Percentiles rank a stretch among this genome's conserved stretches.
Evolutionary conservation across 2,888 invertebrate species (phyloP).

Genomic region (Lacanobia wlatinum): DNA sequence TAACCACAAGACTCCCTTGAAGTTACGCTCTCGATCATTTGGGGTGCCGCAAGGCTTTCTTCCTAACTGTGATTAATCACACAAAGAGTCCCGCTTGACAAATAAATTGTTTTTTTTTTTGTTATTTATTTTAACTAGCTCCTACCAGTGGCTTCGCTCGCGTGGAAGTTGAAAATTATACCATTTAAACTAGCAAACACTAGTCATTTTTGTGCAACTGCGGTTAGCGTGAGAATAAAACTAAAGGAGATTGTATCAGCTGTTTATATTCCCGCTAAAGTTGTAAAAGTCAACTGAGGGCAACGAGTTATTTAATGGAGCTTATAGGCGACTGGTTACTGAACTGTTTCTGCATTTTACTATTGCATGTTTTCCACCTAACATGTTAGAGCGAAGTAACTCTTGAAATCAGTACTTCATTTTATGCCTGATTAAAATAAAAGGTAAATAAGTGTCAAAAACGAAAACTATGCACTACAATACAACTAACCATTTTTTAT

Average conservation of each 20-base stretch:
- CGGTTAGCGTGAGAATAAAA: slow-evolving; percentile 51
- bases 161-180: too few species aligned
- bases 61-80: neutral
- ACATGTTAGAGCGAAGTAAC: slow-evolving; percentile 1
- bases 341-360: slow-evolving; percentile 45
- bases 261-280: slow-evolving; percentile 56
- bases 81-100: neutral
- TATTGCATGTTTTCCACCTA: slow-evolving; percentile 10
- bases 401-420: neutral
- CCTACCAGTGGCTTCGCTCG: too few species aligned
- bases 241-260: slow-evolving; percentile 58
- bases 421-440: neutral
- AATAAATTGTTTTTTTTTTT: neutral
- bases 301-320: slow-evolving; percentile 59
- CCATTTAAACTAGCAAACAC: neutral
- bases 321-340: slow-evolving; percentile 47
- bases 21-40: neutral
- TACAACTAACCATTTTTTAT: too few species aligned
- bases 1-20: too few species aligned
- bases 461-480: neutral
- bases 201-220: slow-evolving; percentile 11
- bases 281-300: slow-evolving; percentile 63
- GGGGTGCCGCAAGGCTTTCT: neutral
- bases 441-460: neutral
- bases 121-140: neutral